These are phyloP conservation scores for Caenorhabditis drosophilae DNA, from an alignment of 2,888 invertebrate genomes.

Conservation along the genomic window DNA sequence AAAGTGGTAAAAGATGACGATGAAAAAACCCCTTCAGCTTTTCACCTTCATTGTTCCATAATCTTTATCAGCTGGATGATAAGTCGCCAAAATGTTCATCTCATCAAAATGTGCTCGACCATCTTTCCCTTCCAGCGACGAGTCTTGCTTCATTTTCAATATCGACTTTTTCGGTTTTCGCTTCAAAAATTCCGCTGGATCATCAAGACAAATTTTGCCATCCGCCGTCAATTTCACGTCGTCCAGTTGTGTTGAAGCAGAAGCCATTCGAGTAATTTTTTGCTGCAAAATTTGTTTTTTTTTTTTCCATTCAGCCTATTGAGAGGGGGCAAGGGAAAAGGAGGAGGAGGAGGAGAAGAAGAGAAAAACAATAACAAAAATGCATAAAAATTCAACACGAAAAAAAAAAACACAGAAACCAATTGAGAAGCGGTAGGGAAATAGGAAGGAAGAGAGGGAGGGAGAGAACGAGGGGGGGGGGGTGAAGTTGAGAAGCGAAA, in stretches of 20 bases:
- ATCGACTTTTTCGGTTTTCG: conserved; percentile 68
- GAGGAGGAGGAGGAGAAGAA: no score
- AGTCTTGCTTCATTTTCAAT: conserved; percentile 61
- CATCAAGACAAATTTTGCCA: conserved; percentile 49
- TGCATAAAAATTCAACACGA: no score
- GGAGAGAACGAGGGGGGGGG: no score
- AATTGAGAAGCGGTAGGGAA: no score
- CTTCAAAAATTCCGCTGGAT: conserved; percentile 66
- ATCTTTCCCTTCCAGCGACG: conserved; percentile 57
- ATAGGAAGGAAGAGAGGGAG: no score
- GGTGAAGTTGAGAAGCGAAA: no score
- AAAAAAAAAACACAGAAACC: no score
- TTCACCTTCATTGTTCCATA: conserved; percentile 98
- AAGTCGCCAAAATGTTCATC: conserved; percentile 95
- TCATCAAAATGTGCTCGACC: conserved; percentile 77
- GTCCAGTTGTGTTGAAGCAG: conserved; percentile 22
- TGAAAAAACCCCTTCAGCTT: no score
- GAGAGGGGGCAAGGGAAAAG: no score
- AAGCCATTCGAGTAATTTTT: conserved; percentile 14
- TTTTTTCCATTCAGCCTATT: no score
- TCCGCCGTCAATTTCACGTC: conserved; percentile 38
- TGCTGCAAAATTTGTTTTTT: not conserved
- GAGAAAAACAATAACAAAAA: no score
- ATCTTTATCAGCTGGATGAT: conserved; percentile 96
- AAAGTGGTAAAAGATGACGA: no score